phyloP scores from a whole-genome alignment of 2,113 vertebrate species.

The Channa maculata region DNA sequence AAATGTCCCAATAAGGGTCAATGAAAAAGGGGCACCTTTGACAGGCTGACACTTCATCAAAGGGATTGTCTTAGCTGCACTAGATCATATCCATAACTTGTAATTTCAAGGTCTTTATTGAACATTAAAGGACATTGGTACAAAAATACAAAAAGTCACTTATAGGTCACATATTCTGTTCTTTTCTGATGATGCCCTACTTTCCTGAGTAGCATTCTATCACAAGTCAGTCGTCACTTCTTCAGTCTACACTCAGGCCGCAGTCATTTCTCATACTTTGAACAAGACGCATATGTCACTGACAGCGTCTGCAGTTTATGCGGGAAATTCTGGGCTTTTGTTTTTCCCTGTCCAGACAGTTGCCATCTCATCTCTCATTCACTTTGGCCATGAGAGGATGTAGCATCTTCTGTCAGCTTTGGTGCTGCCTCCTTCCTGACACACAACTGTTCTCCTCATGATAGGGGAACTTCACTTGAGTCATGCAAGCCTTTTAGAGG shows the following conservation, averaged over 20 bases:
- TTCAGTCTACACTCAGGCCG: constrained; percentile 25
- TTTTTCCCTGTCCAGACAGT: constrained; percentile 51
- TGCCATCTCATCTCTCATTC: constrained; percentile 60
- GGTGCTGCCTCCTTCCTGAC: constrained; percentile 43
- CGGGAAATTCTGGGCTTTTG: constrained; percentile 4
- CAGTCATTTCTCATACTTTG: constrained; percentile 39
- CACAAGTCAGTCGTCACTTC: constrained; percentile 34
- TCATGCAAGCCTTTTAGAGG: constrained; percentile 49
- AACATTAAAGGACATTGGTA: constrained; percentile 3
- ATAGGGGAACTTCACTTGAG: constrained; percentile 40
- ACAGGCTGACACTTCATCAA: constrained; percentile 11
- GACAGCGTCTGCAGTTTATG: constrained; percentile 24
- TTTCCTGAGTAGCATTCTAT: constrained; percentile 22
- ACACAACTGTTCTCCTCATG: constrained; percentile 39
- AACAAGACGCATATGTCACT: constrained; percentile 36
- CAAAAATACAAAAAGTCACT: constrained; percentile 2
- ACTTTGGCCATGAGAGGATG: constrained; percentile 44
- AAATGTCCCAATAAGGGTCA: constrained; percentile 13
- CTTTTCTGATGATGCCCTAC: constrained; percentile 5
- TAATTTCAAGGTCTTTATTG: constrained; percentile 19
- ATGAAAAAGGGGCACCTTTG: constrained; percentile 26
- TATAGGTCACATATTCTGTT: background rate
- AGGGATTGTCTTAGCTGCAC: constrained; percentile 5
- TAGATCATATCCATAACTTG: constrained; percentile 25
- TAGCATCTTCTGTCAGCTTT: constrained; percentile 54